These are phyloP conservation scores for Cremastobaeus sp. DNA, from an alignment of 2,888 invertebrate genomes.

Conservation along the genomic window DNA sequence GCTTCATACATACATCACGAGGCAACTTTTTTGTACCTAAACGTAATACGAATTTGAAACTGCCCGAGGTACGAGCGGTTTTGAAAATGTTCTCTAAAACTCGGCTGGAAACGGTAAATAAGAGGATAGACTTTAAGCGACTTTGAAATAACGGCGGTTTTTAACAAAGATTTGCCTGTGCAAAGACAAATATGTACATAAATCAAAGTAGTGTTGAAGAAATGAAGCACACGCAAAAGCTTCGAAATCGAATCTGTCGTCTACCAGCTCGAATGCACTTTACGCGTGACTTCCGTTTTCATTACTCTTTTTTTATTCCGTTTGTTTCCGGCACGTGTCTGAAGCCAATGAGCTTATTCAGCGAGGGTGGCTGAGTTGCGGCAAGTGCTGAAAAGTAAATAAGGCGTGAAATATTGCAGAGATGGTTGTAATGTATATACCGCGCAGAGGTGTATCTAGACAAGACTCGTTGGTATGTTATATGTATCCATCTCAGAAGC, in stretches of 20 bases:
- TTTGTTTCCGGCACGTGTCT: constrained; percentile 63
- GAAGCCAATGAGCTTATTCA: constrained; percentile 60
- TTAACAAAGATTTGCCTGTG: not conserved
- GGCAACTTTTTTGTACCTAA: too few species aligned
- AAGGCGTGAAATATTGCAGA: constrained; percentile 63
- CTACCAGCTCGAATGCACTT: constrained; percentile 58
- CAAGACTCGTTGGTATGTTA: constrained; percentile 48
- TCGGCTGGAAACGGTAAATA: too few species aligned
- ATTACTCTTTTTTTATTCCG: constrained; percentile 62
- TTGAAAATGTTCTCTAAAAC: too few species aligned
- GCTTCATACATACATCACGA: too few species aligned
- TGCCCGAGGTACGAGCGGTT: too few species aligned
- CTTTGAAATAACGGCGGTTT: too few species aligned
- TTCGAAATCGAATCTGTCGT: constrained; percentile 56
- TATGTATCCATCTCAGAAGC: constrained; percentile 54
- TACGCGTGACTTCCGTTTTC: constrained; percentile 61
- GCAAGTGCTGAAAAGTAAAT: constrained; percentile 63
- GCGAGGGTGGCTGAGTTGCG: constrained; percentile 41
- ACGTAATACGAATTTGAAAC: too few species aligned
- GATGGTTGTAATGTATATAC: constrained; percentile 53
- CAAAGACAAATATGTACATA: constrained; percentile 18
- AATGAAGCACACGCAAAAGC: constrained; percentile 12
- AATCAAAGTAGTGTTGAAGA: constrained; percentile 20
- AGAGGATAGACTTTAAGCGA: too few species aligned
- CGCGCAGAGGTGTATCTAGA: constrained; percentile 32